These are phyloP conservation scores for Poeciliopsis retropinna DNA, from an alignment of 2,113 vertebrate genomes.

Conservation along the genomic window DNA sequence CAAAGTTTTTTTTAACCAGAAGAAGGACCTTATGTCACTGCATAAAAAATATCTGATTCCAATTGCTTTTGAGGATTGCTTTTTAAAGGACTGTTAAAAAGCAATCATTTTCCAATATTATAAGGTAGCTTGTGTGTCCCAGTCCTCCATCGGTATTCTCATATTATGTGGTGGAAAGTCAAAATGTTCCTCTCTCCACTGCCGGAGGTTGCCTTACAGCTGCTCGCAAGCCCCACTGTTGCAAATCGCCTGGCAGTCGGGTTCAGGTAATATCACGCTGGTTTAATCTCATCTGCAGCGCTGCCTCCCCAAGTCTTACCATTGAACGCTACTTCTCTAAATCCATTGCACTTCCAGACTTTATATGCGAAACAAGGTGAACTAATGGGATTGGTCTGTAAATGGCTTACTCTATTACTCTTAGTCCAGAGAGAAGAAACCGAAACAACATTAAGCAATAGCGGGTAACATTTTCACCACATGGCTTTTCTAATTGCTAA, in stretches of 20 bases:
- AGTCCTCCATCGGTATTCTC: conserved; percentile 32
- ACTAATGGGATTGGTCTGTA: background rate
- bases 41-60: conserved; percentile 23
- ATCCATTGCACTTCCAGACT: conserved; percentile 2
- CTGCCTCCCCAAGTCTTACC: background rate
- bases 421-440: background rate
- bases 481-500: background rate
- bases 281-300: conserved; percentile 12
- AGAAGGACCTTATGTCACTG: background rate
- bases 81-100: conserved; percentile 22
- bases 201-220: conserved; percentile 23
- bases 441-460: background rate
- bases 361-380: conserved; percentile 8
- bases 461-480: no score
- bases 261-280: conserved; percentile 19
- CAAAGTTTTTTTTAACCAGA: background rate
- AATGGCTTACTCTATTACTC: background rate
- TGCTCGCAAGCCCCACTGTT: conserved; percentile 8
- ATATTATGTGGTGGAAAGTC: conserved; percentile 8
- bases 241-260: conserved; percentile 9
- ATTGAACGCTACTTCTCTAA: conserved; percentile 6
- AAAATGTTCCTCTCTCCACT: conserved; percentile 30
- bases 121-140: conserved; percentile 7
- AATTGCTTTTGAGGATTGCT: conserved; percentile 25
- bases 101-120: conserved; percentile 1